Conservation (phyloP, 2,113 vertebrate species). For the Paradisaea rubra region DNA sequence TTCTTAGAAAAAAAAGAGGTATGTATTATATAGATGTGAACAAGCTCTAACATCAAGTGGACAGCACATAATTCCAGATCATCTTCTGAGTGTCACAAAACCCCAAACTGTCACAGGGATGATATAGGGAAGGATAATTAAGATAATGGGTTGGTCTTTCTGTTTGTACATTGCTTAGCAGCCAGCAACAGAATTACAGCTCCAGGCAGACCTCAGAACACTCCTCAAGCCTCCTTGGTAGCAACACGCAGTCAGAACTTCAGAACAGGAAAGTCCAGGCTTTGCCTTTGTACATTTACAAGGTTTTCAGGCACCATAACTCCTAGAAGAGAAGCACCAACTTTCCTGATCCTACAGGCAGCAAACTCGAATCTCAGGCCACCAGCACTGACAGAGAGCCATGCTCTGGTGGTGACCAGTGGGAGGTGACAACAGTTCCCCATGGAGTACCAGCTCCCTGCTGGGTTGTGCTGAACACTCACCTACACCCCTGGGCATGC, state of each 20-base stretch:
- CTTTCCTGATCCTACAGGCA: background rate
- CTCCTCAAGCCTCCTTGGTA: background rate
- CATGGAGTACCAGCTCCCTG: too few species aligned
- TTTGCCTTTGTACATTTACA: background rate
- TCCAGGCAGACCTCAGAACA: background rate
- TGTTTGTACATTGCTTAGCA: background rate
- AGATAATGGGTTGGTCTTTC: background rate
- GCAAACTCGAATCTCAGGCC: background rate
- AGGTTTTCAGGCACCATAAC: background rate
- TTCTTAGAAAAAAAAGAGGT: background rate
- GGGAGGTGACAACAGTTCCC: background rate
- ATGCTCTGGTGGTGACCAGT: background rate
- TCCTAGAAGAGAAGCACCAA: background rate
- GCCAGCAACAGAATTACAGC: background rate
- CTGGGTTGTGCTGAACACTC: background rate
- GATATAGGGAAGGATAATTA: constrained; percentile 17
- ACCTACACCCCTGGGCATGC: background rate
- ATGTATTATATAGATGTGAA: background rate
- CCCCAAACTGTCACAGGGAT: background rate
- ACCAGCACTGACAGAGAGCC: background rate
- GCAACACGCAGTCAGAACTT: background rate
- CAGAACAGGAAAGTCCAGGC: background rate
- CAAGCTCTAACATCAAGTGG: background rate
- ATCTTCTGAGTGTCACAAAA: background rate
- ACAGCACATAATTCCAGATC: constrained; percentile 44